phyloP scores from a whole-genome alignment of 92 coral and sea anemone genomes.

The Umimayanthus chanpuru region DNA sequence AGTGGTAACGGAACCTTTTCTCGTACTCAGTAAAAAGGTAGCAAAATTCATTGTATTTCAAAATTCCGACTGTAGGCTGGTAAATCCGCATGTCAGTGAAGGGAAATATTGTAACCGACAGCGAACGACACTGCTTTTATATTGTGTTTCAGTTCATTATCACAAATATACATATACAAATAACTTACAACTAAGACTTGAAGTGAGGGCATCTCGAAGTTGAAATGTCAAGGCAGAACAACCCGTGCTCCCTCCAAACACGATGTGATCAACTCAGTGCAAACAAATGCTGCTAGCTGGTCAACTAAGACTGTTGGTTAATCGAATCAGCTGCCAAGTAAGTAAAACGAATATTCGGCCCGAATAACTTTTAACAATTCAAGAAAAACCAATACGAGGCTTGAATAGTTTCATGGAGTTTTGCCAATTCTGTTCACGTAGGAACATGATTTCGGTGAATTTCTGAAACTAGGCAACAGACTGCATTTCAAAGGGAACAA shows the following conservation, averaged over 20 bases:
- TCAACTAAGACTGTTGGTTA: not conserved
- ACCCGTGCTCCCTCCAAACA: not conserved
- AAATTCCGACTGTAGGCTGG: not conserved
- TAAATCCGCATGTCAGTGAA: not conserved
- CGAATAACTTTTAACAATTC: not conserved
- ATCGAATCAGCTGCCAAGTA: not conserved
- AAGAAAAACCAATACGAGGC: not conserved
- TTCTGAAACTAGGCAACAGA: constrained; percentile 24
- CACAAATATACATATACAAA: not conserved
- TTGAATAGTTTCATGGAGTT: not conserved
- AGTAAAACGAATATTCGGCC: not conserved
- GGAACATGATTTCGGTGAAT: constrained; percentile 7
- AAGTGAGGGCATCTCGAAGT: not conserved
- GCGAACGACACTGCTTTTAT: not conserved
- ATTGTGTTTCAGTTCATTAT: not conserved
- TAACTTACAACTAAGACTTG: not conserved
- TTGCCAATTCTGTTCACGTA: not conserved
- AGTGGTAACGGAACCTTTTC: no score
- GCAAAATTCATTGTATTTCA: not conserved
- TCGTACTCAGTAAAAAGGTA: not conserved
- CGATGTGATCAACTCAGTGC: not conserved
- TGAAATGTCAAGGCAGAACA: not conserved
- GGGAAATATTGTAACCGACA: not conserved
- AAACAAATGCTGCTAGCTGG: not conserved
- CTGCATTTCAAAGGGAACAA: not conserved